Base-by-base conservation (phyloP, 2,888 invertebrate species). In the Latrodectus hesperus region DNA sequence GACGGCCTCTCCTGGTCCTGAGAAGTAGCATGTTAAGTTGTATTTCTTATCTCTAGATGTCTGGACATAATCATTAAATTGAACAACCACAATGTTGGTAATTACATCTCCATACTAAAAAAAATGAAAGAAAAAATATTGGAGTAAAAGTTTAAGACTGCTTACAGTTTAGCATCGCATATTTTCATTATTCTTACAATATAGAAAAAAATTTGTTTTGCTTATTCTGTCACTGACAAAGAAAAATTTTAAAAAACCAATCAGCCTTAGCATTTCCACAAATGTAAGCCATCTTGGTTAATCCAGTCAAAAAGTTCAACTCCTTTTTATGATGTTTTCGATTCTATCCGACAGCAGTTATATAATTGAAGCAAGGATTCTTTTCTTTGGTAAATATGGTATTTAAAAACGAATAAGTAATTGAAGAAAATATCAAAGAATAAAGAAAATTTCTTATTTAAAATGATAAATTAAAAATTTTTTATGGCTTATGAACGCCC, bases 41-140 rank as follows among this genome's bases (percentile, higher is more conserved):
- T 97, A 98, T 14, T 97, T 94, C 91, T 97, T 97, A 92, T 98
- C 97, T 89, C 96, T 94, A 26, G 96, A 96, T 0, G 97, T 97
- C 93, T 97, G 97, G 1, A 98, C 97, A 91, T 96, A 96, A 92
- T 98, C 97, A 90, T 97, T 97, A 93, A 97, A 97, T 92, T 98
- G 97, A 0, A 98, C 97, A 26, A 97, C 97, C 9, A 97, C 96
- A 90, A 98, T 97, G 91, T 97, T 98, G 87, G 97, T 97, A 95
- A 97, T 96, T 8, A 97, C 96, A 91, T 98, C 97, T 8, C 96
- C 97, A 91, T 96, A 97, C 96, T 96, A 92, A n/a, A 92, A 92
- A 8, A 49, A 49, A 4, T 1, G 51, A 38, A 11, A 16, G 51
- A 71, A 9, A 51, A 38, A 8, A 64, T 38, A 75, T 64, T 75